Evolutionary conservation across 1,140 invertebrate genomes (phyloP).

Genomic region (Diabrotica virgifera): DNA sequence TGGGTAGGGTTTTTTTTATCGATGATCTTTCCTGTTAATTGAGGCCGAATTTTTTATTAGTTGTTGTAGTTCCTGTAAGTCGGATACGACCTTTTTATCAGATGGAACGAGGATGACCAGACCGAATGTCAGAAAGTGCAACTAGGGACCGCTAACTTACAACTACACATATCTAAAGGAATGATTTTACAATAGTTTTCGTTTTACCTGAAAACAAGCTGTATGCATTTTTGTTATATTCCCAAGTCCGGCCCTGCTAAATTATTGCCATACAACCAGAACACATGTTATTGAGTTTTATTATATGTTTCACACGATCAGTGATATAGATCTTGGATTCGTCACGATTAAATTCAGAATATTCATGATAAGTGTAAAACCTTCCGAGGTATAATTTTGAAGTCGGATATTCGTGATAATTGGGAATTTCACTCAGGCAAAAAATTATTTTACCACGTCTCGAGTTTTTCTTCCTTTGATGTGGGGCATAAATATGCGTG

Average conservation of each 20-base stretch:
- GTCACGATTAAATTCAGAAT: slow-evolving; percentile 2
- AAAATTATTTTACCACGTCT: background rate
- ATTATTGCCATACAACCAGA: background rate
- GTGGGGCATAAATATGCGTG: background rate
- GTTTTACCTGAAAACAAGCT: too few relatives aligned
- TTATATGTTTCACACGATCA: background rate
- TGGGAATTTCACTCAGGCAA: background rate
- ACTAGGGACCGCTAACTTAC: too few relatives aligned
- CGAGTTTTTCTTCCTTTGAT: background rate
- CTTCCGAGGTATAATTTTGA: background rate
- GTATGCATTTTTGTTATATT: too few relatives aligned
- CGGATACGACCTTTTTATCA: too few relatives aligned
- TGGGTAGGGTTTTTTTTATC: too few relatives aligned
- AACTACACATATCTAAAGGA: too few relatives aligned
- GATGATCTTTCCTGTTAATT: too few relatives aligned
- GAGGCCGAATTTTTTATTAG: too few relatives aligned
- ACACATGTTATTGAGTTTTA: slow-evolving; percentile 3
- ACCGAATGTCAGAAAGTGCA: too few relatives aligned
- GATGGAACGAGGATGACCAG: too few relatives aligned
- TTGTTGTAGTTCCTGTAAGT: too few relatives aligned
- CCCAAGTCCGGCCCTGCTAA: background rate
- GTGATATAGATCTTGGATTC: slow-evolving; percentile 2
- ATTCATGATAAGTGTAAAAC: background rate
- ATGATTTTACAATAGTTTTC: too few relatives aligned
- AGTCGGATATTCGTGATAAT: background rate